phyloP scores from a whole-genome alignment of 2,888 invertebrate genomes.

The Oeneis ivallda region DNA sequence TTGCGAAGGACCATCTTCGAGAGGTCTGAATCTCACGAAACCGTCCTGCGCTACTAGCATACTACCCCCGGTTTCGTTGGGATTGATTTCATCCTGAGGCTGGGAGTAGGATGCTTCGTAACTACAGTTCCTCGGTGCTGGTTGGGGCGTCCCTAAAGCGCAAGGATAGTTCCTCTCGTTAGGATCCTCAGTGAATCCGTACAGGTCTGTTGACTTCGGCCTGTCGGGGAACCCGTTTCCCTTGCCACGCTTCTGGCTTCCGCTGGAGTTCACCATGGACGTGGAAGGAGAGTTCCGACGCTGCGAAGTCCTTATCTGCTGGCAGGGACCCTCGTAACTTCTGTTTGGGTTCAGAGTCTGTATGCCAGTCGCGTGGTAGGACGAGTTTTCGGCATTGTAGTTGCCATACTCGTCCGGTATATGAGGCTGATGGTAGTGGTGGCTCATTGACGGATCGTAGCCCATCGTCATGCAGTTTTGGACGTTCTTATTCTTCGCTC shows the following conservation, averaged over 20 bases:
- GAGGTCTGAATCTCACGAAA: constrained; percentile 90
- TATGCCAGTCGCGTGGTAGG: constrained; percentile 78
- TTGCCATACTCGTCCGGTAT: constrained; percentile 75
- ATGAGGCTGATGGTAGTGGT: constrained; percentile 80
- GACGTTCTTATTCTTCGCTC: no score
- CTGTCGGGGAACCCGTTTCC: constrained; percentile 83
- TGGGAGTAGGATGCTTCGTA: constrained; percentile 81
- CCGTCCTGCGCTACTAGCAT: constrained; percentile 96
- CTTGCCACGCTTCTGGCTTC: constrained; percentile 77
- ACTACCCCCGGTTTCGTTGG: constrained; percentile 81
- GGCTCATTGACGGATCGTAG: no score
- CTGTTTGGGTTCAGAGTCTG: constrained; percentile 78
- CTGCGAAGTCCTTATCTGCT: constrained; percentile 67
- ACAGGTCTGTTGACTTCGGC: constrained; percentile 83
- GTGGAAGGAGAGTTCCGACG: constrained; percentile 74
- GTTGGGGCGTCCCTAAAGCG: constrained; percentile 74
- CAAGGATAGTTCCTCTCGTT: constrained; percentile 71
- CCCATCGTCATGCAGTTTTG: no score
- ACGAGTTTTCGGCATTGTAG: constrained; percentile 75
- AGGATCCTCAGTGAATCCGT: constrained; percentile 79
- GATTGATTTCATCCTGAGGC: constrained; percentile 77
- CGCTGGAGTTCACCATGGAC: constrained; percentile 72
- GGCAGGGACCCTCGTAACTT: constrained; percentile 71
- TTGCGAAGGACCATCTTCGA: constrained; percentile 80
- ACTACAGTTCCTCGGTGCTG: constrained; percentile 73